These are phyloP conservation scores for Serinus canaria DNA, from an alignment of 2,113 vertebrate genomes.

Conservation along the genomic window DNA sequence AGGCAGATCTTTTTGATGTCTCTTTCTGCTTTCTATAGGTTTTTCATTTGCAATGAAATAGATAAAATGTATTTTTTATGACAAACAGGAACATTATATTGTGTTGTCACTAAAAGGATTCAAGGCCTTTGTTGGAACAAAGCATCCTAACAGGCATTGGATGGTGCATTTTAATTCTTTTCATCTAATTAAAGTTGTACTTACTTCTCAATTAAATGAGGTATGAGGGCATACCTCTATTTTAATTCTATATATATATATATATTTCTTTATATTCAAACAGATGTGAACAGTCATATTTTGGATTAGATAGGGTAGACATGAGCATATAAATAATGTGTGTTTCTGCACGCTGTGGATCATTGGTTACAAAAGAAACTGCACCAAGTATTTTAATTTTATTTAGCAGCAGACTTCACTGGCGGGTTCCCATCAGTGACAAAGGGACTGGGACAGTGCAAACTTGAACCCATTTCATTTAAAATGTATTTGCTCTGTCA, in stretches of 20 bases:
- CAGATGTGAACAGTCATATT: not conserved
- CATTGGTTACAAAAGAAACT: not conserved
- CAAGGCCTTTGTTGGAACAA: not conserved
- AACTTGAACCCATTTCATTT: not conserved
- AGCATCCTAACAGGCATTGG: not conserved
- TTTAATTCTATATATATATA: not conserved
- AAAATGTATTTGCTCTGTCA: slow-evolving; percentile 27
- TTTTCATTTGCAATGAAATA: not conserved
- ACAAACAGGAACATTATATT: not conserved
- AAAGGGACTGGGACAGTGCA: not conserved
- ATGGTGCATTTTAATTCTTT: slow-evolving; percentile 20
- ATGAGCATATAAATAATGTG: not conserved
- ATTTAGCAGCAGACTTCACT: not conserved
- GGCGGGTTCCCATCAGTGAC: not conserved
- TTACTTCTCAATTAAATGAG: slow-evolving; percentile 1
- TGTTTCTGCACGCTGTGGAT: not conserved
- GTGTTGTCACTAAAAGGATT: not conserved
- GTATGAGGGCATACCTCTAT: not conserved
- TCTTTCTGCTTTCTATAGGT: not conserved
- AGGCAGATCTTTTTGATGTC: not conserved
- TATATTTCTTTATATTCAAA: not conserved
- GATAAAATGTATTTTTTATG: not conserved
- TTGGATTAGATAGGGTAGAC: not conserved
- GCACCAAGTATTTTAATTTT: not conserved
- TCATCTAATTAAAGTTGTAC: not conserved